These are phyloP conservation scores for Petrolisthes cinctipes DNA, from an alignment of 2,888 invertebrate genomes.

Conservation along the genomic window DNA sequence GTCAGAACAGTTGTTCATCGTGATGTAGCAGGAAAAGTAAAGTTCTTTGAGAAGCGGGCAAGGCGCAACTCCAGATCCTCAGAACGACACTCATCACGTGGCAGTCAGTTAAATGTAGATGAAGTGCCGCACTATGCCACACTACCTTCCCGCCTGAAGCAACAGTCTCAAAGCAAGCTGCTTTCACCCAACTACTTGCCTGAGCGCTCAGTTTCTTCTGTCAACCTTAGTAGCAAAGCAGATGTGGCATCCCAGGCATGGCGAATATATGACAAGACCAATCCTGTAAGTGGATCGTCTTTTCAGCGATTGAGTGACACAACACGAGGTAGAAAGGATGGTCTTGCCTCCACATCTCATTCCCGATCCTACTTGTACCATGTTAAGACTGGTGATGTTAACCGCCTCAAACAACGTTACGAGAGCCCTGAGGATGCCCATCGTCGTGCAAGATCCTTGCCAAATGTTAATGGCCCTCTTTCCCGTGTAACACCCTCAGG, in stretches of 20 bases:
- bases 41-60: slow-evolving; percentile 64
- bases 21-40: slow-evolving; percentile 64
- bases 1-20: slow-evolving; percentile 64
- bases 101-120: slow-evolving; percentile 54
- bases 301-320: slow-evolving; percentile 38
- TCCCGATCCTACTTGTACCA: slow-evolving; percentile 62
- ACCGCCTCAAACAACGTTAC: slow-evolving; percentile 53
- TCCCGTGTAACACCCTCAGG: slow-evolving; percentile 60
- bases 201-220: slow-evolving; percentile 57
- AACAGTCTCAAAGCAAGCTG: slow-evolving; percentile 49
- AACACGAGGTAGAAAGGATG: slow-evolving; percentile 31
- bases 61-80: slow-evolving; percentile 61
- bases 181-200: slow-evolving; percentile 57
- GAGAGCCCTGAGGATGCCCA: slow-evolving; percentile 57
- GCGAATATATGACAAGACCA: slow-evolving; percentile 55
- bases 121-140: slow-evolving; percentile 61
- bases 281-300: slow-evolving; percentile 49
- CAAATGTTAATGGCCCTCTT: slow-evolving; percentile 51
- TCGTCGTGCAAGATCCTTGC: slow-evolving; percentile 58
- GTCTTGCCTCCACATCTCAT: slow-evolving; percentile 44
- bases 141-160: slow-evolving; percentile 52
- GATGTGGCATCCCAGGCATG: slow-evolving; percentile 47
- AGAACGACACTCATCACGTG: slow-evolving; percentile 57
- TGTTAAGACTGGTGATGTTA: slow-evolving; percentile 64
- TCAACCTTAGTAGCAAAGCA: slow-evolving; percentile 46